phyloP scores from a whole-genome alignment of 2,888 invertebrate species.

The Sericinus montela region DNA sequence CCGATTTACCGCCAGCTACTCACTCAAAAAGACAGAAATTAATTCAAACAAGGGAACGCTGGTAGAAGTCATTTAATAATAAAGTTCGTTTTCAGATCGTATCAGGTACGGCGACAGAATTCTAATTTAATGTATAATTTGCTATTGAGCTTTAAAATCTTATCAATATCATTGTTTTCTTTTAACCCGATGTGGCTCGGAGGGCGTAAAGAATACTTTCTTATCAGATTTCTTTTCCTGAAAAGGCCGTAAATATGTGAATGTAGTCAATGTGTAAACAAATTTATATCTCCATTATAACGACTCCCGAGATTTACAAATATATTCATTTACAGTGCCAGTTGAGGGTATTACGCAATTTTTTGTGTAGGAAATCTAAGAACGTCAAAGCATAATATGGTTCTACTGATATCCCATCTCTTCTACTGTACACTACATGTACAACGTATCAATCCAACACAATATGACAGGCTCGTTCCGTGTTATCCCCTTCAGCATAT shows the following conservation, averaged over 20 bases:
- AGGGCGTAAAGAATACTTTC: too few species aligned
- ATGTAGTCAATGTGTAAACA: not conserved
- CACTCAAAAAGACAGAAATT: slow-evolving; percentile 6
- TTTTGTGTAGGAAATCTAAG: not conserved
- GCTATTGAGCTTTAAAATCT: not conserved
- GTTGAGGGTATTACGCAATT: not conserved
- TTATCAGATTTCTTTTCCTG: too few species aligned
- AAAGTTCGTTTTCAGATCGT: slow-evolving; percentile 13
- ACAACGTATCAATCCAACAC: slow-evolving; percentile 33
- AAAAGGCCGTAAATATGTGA: too few species aligned
- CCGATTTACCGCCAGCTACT: slow-evolving; percentile 5
- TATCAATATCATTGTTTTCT: slow-evolving; percentile 5
- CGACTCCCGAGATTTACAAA: not conserved
- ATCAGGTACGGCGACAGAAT: slow-evolving; percentile 3
- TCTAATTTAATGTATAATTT: slow-evolving; percentile 11
- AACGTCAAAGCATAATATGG: slow-evolving; percentile 2
- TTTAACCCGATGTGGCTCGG: not conserved
- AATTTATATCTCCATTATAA: slow-evolving; percentile 6
- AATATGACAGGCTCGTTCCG: slow-evolving; percentile 60
- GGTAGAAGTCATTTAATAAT: slow-evolving; percentile 12
- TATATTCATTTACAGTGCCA: not conserved
- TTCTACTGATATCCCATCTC: slow-evolving; percentile 14
- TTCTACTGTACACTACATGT: slow-evolving; percentile 3
- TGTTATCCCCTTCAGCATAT: slow-evolving; percentile 62
- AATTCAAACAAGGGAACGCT: slow-evolving; percentile 2